Conservation (phyloP, 2,113 vertebrate species). For the Orcinus orca region DNA sequence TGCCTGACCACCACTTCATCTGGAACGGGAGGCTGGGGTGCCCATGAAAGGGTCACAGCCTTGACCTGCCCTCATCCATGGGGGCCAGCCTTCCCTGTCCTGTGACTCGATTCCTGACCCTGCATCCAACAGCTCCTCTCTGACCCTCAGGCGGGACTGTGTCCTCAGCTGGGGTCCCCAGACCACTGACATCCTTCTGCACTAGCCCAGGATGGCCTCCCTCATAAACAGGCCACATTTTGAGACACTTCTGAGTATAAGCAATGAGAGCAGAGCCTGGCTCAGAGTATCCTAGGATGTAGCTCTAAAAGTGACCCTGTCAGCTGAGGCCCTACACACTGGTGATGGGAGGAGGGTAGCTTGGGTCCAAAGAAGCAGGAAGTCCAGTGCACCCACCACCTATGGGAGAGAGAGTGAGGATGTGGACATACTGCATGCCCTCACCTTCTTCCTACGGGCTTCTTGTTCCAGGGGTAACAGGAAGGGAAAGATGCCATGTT, state of each 20-base stretch:
- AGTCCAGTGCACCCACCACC: background rate
- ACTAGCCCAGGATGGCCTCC: background rate
- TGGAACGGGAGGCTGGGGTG: slow-evolving; percentile 19
- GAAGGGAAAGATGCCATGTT: background rate
- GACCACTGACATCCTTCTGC: background rate
- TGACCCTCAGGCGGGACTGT: background rate
- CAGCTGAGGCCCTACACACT: background rate
- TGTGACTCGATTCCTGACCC: background rate
- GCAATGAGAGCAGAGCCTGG: background rate
- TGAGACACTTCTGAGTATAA: background rate
- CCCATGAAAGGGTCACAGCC: background rate
- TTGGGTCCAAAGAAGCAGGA: background rate
- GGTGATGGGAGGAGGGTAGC: background rate
- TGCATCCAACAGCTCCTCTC: background rate
- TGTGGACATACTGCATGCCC: accelerated
- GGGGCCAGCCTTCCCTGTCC: background rate
- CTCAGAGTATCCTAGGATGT: too few relatives aligned
- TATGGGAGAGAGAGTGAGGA: background rate
- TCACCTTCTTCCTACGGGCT: background rate
- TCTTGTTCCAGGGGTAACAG: background rate
- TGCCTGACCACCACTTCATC: slow-evolving; percentile 20
- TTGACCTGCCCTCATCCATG: background rate
- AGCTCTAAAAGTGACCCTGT: background rate
- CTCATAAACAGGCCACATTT: background rate
- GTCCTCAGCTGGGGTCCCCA: background rate